Evolutionary conservation across 2,888 invertebrate genomes (phyloP).

Genomic region (Zygaena filipendulae): DNA sequence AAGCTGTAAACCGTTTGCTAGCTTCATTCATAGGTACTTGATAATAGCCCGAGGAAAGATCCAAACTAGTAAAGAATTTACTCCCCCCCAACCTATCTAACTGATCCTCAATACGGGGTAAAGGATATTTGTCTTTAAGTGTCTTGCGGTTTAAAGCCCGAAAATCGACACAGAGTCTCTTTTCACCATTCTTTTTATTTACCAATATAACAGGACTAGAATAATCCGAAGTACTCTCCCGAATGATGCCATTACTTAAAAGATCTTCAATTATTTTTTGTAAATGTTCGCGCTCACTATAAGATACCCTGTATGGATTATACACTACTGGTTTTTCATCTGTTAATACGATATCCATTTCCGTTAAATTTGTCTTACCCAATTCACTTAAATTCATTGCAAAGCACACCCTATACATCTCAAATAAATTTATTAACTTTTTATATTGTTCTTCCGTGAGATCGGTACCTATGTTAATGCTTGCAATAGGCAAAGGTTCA

Average conservation of each 20-base stretch:
- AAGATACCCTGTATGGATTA: slow-evolving; percentile 3
- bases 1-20: too few species aligned
- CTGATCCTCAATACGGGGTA: slow-evolving; percentile 17
- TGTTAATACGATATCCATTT: slow-evolving; percentile 4
- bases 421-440: slow-evolving; percentile 1
- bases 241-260: slow-evolving; percentile 5
- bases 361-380: slow-evolving; percentile 2
- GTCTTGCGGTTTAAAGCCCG: slow-evolving; percentile 7
- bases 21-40: slow-evolving; percentile 14
- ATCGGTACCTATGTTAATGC: not conserved
- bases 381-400: slow-evolving; percentile 4
- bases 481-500: not conserved
- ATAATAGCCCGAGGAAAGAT: slow-evolving; percentile 17
- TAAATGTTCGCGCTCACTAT: slow-evolving; percentile 1
- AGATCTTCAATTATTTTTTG: slow-evolving; percentile 5
- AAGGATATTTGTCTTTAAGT: slow-evolving; percentile 11
- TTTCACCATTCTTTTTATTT: slow-evolving; percentile 5
- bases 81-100: slow-evolving; percentile 12
- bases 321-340: slow-evolving; percentile 4
- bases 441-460: not conserved
- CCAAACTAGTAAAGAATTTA: slow-evolving; percentile 15
- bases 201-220: slow-evolving; percentile 11
- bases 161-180: slow-evolving; percentile 12
- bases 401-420: slow-evolving; percentile 4
- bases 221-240: slow-evolving; percentile 8